These are phyloP conservation scores for Seriola rivoliana DNA, from an alignment of 2,113 vertebrate genomes.

Conservation along the genomic window DNA sequence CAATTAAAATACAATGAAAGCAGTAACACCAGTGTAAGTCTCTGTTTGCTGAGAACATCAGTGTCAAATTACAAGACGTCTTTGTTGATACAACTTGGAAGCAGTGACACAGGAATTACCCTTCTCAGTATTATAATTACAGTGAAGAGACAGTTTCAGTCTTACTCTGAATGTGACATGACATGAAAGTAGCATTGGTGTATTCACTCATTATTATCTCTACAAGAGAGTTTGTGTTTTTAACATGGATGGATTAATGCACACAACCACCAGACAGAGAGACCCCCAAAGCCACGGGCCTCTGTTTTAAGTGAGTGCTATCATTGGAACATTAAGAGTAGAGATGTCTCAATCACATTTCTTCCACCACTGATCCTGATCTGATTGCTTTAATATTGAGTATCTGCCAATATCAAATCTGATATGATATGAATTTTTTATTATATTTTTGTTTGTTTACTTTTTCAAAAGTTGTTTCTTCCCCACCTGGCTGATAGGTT, in stretches of 20 bases:
- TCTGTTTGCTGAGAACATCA: background rate
- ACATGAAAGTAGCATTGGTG: background rate
- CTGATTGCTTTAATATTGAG: too few relatives aligned
- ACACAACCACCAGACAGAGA: too few relatives aligned
- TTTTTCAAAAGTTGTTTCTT: too few relatives aligned
- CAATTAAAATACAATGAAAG: slow-evolving; percentile 8
- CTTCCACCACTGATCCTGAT: too few relatives aligned
- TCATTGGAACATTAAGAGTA: too few relatives aligned
- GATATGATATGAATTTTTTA: too few relatives aligned
- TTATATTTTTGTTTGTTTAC: too few relatives aligned
- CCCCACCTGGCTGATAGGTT: too few relatives aligned
- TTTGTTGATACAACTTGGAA: background rate
- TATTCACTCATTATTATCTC: background rate
- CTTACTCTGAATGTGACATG: background rate
- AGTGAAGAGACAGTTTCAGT: background rate
- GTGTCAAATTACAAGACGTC: background rate
- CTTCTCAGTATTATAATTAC: background rate
- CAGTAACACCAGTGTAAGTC: background rate
- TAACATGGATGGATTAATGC: background rate
- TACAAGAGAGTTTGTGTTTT: background rate
- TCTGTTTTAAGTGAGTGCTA: background rate
- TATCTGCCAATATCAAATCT: too few relatives aligned
- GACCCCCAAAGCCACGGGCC: too few relatives aligned
- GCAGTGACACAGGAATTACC: background rate
- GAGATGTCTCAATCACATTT: too few relatives aligned